These are phyloP conservation scores for Palythoa heliodiscus DNA, from an alignment of 92 coral and sea anemone species.

Conservation along the genomic window DNA sequence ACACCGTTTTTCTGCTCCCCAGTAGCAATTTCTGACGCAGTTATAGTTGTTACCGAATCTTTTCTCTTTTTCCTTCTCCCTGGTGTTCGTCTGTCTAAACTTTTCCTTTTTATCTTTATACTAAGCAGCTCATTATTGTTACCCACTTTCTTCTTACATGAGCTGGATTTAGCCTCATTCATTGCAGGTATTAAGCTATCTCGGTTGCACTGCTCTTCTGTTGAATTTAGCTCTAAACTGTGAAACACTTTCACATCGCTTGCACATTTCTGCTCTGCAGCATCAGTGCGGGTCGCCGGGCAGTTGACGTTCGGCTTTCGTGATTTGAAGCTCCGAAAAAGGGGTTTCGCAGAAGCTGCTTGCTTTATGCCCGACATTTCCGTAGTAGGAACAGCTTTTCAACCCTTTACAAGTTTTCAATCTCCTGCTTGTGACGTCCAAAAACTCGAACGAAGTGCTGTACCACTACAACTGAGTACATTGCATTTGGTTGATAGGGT, in stretches of 20 bases:
- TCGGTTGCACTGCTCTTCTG: background rate
- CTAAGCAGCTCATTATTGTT: background rate
- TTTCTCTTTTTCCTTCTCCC: constrained; percentile 41
- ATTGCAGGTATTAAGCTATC: background rate
- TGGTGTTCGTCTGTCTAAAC: constrained; percentile 30
- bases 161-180: background rate
- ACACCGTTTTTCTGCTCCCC: background rate
- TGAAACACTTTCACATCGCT: background rate
- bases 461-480: background rate
- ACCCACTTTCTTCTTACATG: background rate
- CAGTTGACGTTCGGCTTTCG: background rate
- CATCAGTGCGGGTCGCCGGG: constrained; percentile 21
- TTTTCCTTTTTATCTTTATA: constrained; percentile 37
- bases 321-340: constrained; percentile 10
- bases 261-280: background rate
- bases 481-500: too few relatives aligned
- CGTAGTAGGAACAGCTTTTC: background rate
- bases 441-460: background rate
- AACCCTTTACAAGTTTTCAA: background rate
- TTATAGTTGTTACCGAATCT: background rate
- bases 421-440: background rate
- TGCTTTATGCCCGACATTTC: constrained; percentile 9
- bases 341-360: constrained; percentile 29
- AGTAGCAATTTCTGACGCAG: background rate
- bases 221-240: background rate